phyloP scores from a whole-genome alignment of 1,140 invertebrate genomes.

The Euwallacea similis region DNA sequence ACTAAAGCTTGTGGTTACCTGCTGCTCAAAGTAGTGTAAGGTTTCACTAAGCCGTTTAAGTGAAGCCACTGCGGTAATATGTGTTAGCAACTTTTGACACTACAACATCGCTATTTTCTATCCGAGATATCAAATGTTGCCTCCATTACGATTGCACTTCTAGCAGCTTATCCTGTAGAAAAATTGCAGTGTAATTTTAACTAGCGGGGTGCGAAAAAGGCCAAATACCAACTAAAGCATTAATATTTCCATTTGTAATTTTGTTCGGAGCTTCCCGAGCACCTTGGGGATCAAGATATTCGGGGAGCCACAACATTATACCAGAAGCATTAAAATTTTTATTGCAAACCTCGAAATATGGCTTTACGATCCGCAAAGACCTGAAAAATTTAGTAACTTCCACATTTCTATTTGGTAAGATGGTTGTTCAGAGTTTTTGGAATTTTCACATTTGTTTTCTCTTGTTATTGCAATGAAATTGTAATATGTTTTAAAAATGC shows the following conservation, averaged over 20 bases:
- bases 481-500: no score
- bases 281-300: slow-evolving; percentile 42
- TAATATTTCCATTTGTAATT: slow-evolving; percentile 51
- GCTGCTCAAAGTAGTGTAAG: neutral
- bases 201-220: slow-evolving; percentile 11
- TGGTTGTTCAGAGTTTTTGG: no score
- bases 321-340: slow-evolving; percentile 44
- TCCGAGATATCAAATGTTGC: neutral
- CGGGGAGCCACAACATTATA: slow-evolving; percentile 48
- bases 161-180: neutral
- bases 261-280: slow-evolving; percentile 40
- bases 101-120: neutral
- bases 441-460: no score
- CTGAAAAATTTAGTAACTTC: neutral
- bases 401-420: no score
- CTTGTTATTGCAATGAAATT: no score
- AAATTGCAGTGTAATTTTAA: neutral
- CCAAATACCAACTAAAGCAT: slow-evolving; percentile 35
- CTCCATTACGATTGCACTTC: neutral
- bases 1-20: neutral
- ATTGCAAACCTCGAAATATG: slow-evolving; percentile 18
- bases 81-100: neutral
- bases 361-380: slow-evolving; percentile 9
- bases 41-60: neutral
- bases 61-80: neutral